Conservation (phyloP, 2,888 invertebrate species). For the Capitulum mitella region DNA sequence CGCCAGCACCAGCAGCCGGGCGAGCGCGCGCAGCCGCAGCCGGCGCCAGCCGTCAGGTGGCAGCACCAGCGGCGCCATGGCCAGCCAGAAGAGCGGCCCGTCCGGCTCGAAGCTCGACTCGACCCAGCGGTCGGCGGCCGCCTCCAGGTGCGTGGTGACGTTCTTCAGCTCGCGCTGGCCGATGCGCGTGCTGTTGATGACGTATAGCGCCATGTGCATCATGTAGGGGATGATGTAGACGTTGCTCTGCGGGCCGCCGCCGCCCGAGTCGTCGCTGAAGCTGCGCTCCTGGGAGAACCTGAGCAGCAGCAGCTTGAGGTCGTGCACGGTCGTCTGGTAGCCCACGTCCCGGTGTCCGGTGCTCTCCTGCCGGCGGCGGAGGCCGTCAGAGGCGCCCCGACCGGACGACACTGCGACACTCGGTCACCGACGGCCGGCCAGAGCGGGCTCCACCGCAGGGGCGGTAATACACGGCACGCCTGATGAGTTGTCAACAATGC, state of each 20-base stretch:
- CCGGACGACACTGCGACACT: no score
- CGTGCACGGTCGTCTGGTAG: conserved; percentile 77
- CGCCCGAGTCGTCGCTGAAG: conserved; percentile 96
- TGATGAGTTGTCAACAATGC: no score
- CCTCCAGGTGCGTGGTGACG: conserved; percentile 62
- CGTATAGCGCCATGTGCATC: conserved; percentile 87
- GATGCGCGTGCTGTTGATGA: conserved; percentile 59
- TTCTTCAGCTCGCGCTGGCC: conserved; percentile 64
- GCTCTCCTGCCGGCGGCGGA: conserved; percentile 23
- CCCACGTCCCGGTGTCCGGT: conserved; percentile 57
- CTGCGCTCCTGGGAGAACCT: conserved; percentile 89
- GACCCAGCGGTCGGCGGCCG: conserved; percentile 50
- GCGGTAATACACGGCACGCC: no score
- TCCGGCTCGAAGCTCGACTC: conserved; percentile 84
- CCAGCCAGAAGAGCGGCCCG: conserved; percentile 80
- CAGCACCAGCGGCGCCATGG: conserved; percentile 70
- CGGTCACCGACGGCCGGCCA: no score
- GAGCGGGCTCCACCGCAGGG: no score
- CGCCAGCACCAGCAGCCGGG: conserved; percentile 65
- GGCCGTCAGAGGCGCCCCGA: no score
- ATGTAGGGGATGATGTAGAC: conserved; percentile 94
- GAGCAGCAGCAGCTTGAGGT: conserved; percentile 77
- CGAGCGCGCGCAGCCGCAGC: conserved; percentile 61
- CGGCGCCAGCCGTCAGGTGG: conserved; percentile 69
- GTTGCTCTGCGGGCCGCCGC: conserved; percentile 93